Conservation (phyloP, 2,113 vertebrate species). For the Poicephalus gulielmi region DNA sequence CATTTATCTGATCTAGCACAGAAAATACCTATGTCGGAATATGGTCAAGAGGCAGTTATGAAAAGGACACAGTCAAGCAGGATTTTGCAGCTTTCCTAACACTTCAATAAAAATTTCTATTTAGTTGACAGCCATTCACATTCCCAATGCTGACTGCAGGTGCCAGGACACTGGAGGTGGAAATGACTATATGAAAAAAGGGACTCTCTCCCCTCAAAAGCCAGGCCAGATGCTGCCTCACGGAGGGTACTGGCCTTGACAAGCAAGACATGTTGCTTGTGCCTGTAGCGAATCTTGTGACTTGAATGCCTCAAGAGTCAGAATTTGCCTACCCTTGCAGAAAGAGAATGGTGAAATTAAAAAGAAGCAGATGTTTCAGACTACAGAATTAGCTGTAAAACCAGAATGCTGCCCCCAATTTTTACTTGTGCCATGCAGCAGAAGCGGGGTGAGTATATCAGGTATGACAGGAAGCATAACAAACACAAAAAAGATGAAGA, state of each 20-base stretch:
- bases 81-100: background rate
- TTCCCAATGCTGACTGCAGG: background rate
- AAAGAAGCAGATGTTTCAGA: background rate
- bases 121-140: background rate
- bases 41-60: background rate
- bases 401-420: background rate
- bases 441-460: background rate
- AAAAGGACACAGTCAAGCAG: background rate
- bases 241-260: accelerated
- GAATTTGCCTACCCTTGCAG: background rate
- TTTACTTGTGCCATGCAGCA: background rate
- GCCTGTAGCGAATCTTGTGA: background rate
- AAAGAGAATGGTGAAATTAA: background rate
- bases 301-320: background rate
- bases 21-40: background rate
- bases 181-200: background rate
- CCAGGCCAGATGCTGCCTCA: background rate
- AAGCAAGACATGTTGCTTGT: background rate
- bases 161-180: accelerated
- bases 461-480: background rate
- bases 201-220: accelerated
- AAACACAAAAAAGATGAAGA: background rate
- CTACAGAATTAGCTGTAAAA: background rate
- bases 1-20: background rate
- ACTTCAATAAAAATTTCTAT: background rate